Conservation (phyloP, 1,140 invertebrate genomes). For the Zaprionus gabonicus region DNA sequence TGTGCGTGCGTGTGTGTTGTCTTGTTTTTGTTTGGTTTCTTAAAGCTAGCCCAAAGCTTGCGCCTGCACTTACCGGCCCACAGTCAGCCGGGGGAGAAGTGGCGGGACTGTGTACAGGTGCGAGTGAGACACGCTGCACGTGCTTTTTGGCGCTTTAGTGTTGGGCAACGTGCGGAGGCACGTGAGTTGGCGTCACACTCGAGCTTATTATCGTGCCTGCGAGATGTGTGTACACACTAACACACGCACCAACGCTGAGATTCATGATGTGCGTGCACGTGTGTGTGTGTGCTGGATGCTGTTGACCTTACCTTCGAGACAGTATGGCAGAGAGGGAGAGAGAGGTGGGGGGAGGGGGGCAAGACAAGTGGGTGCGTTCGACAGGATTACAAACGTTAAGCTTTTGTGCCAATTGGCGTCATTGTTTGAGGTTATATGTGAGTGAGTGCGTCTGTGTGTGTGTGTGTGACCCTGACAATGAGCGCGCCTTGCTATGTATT, state of each 20-base stretch:
- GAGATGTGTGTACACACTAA: neutral
- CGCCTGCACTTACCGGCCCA: conserved; percentile 25
- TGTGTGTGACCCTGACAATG: conserved; percentile 60
- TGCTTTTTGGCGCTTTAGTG: conserved; percentile 45
- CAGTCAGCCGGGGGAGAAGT: neutral
- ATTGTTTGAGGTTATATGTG: conserved; percentile 51
- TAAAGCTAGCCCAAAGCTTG: conserved; percentile 48
- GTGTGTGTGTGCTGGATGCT: conserved; percentile 22
- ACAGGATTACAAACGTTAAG: conserved; percentile 46
- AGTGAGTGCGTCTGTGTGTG: conserved; percentile 24
- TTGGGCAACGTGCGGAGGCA: conserved; percentile 45
- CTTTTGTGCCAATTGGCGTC: conserved; percentile 58
- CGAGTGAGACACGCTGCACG: conserved; percentile 42
- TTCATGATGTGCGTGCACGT: neutral
- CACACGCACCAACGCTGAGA: too few species aligned
- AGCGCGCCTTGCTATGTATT: conserved; percentile 53
- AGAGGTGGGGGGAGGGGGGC: neutral
- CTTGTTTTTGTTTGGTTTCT: conserved; percentile 55
- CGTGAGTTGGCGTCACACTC: conserved; percentile 30
- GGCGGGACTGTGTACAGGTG: conserved; percentile 23
- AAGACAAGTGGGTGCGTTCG: neutral
- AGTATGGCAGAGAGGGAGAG: neutral
- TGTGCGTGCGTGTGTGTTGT: conserved; percentile 3
- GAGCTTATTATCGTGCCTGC: conserved; percentile 21
- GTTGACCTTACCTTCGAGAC: conserved; percentile 40